Evolutionary conservation across 2,888 invertebrate species (phyloP).

Genomic region (Tribolium freemani): DNA sequence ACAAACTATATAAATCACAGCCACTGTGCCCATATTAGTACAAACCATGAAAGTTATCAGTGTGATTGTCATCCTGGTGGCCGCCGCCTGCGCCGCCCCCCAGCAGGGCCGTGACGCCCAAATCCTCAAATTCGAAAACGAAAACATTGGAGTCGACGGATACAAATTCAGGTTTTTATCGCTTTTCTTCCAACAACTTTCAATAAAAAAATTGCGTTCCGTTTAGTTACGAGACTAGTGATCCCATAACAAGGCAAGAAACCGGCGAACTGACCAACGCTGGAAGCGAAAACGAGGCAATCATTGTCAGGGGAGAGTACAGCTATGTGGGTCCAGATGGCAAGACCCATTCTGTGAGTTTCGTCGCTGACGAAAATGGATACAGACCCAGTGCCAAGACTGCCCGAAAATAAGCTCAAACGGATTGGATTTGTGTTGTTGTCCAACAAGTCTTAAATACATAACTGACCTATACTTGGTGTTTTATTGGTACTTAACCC

Average conservation of each 20-base stretch:
- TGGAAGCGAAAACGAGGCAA: slow-evolving; percentile 75
- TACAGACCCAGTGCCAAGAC: slow-evolving; percentile 71
- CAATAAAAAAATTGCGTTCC: neutral
- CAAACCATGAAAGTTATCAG: slow-evolving; percentile 33
- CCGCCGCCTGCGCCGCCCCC: slow-evolving; percentile 56
- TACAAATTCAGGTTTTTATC: slow-evolving; percentile 55
- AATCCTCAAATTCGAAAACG: slow-evolving; percentile 58
- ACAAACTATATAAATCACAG: slow-evolving; percentile 36
- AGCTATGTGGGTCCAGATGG: slow-evolving; percentile 76
- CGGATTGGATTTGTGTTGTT: neutral
- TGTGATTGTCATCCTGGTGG: slow-evolving; percentile 55
- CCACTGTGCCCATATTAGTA: slow-evolving; percentile 28
- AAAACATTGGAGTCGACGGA: slow-evolving; percentile 60
- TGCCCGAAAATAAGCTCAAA: slow-evolving; percentile 54
- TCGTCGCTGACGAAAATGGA: slow-evolving; percentile 75
- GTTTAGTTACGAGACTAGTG: slow-evolving; percentile 75
- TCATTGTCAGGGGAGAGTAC: slow-evolving; percentile 75
- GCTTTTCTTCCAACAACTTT: neutral
- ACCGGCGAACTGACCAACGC: slow-evolving; percentile 74
- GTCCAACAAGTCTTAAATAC: neutral
- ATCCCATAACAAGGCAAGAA: slow-evolving; percentile 76
- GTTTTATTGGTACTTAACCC: neutral
- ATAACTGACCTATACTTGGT: neutral
- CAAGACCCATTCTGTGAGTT: slow-evolving; percentile 74
- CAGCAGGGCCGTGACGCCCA: slow-evolving; percentile 56